Conservation (phyloP, 2,113 vertebrate species). For the Hystrix brachyura region DNA sequence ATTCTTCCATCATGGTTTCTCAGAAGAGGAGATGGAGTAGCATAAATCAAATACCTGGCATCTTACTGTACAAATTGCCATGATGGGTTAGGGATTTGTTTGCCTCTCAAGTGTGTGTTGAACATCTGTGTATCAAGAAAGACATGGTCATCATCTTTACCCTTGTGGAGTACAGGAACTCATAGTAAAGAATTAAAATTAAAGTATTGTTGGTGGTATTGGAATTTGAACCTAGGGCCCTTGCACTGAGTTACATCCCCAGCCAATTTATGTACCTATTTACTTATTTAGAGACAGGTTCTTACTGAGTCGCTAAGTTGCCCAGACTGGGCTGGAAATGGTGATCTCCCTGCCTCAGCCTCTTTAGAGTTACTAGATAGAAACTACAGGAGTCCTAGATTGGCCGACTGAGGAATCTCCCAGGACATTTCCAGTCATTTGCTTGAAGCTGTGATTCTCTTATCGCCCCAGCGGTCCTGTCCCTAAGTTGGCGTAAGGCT, state of each 20-base stretch:
- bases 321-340: neutral
- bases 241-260: neutral
- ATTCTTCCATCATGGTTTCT: neutral
- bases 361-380: neutral
- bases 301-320: neutral
- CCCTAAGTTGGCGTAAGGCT: neutral
- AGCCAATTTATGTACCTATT: neutral
- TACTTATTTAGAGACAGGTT: neutral
- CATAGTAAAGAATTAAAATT: neutral
- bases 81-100: neutral
- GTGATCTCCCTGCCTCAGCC: neutral
- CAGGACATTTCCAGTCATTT: neutral
- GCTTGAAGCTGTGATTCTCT: neutral
- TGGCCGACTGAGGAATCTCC: neutral
- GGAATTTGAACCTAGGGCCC: neutral
- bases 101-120: neutral
- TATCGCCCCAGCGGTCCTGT: neutral
- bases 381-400: neutral
- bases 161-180: neutral
- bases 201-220: neutral
- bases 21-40: neutral
- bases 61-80: neutral
- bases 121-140: neutral
- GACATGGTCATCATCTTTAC: neutral
- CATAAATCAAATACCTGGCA: neutral